These are phyloP conservation scores for Istiophorus platypterus DNA, from an alignment of 2,113 vertebrate genomes.

Conservation along the genomic window DNA sequence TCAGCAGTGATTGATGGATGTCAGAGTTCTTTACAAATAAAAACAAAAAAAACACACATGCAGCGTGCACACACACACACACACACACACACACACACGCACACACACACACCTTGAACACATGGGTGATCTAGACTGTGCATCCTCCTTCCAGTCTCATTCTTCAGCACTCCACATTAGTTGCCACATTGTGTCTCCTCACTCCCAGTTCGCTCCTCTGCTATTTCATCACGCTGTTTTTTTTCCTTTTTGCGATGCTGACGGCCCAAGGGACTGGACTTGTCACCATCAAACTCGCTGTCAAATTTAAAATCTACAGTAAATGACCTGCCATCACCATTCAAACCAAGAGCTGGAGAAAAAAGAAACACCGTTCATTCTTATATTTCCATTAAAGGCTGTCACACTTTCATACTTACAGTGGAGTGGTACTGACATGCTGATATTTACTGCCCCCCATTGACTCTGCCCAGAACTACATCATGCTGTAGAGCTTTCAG, in stretches of 20 bases:
- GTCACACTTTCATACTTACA: constrained; percentile 9
- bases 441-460: constrained; percentile 67
- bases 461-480: constrained; percentile 54
- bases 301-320: constrained; percentile 65
- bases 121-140: constrained; percentile 16
- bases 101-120: constrained; percentile 7
- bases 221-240: constrained; percentile 23
- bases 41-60: constrained; percentile 3
- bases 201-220: constrained; percentile 19
- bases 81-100: neutral
- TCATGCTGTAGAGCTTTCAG: neutral
- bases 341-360: constrained; percentile 48
- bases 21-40: constrained; percentile 48
- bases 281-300: constrained; percentile 38
- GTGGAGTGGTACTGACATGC: constrained; percentile 12
- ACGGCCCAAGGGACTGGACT: constrained; percentile 6
- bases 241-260: neutral
- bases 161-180: constrained; percentile 6
- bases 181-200: constrained; percentile 18
- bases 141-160: constrained; percentile 1
- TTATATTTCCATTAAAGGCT: constrained; percentile 43
- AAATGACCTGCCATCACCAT: constrained; percentile 52
- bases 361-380: constrained; percentile 29
- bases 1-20: constrained; percentile 50
- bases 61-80: too few relatives aligned